Evolutionary conservation across 1,140 invertebrate genomes (phyloP).

Genomic region (Goniozus legneri): DNA sequence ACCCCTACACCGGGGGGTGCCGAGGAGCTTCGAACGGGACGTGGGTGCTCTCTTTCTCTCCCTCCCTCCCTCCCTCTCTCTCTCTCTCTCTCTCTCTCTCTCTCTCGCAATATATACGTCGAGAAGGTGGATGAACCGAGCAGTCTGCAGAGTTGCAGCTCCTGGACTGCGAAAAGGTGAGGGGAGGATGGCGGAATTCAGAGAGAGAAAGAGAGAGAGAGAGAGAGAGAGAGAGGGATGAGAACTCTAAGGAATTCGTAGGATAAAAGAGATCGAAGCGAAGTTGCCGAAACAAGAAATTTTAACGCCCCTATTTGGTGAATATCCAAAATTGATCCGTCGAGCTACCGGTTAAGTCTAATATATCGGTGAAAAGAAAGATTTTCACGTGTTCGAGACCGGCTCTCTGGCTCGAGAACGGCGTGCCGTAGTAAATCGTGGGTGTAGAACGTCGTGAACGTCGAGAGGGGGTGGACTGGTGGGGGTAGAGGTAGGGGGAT

Average conservation of each 20-base stretch:
- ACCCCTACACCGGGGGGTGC: too few relatives aligned
- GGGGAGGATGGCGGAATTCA: background rate
- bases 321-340: too few relatives aligned
- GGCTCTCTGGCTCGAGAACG: background rate
- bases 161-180: background rate
- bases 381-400: too few relatives aligned
- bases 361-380: too few relatives aligned
- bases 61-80: constrained; percentile 7
- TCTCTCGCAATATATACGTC: constrained; percentile 18
- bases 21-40: too few relatives aligned
- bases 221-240: background rate
- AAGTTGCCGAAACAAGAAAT: too few relatives aligned
- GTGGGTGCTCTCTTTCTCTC: constrained; percentile 7
- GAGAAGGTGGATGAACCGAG: constrained; percentile 52
- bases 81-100: constrained; percentile 15
- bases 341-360: too few relatives aligned
- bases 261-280: too few relatives aligned
- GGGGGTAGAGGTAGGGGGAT: too few relatives aligned
- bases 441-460: constrained; percentile 2
- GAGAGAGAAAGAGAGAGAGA: background rate
- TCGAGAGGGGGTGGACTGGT: constrained; percentile 14
- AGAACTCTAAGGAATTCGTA: too few relatives aligned
- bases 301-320: too few relatives aligned
- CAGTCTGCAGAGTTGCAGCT: constrained; percentile 28
- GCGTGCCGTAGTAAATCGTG: background rate